phyloP scores from a whole-genome alignment of 1,140 invertebrate species.

The Spodoptera litura region DNA sequence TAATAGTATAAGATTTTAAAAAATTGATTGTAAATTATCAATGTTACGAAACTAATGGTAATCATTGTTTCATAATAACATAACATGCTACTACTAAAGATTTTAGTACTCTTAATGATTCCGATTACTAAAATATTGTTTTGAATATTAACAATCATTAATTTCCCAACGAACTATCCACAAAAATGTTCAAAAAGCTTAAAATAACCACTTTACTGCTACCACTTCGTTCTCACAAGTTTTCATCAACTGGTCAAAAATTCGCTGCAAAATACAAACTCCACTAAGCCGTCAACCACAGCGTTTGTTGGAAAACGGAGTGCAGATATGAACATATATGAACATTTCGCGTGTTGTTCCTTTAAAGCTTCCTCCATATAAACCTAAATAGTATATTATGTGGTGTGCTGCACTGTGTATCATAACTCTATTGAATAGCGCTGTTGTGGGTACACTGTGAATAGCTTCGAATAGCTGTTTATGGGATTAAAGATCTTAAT shows the following conservation, averaged over 20 bases:
- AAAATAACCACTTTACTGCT: neutral
- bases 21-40: too few species aligned
- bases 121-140: too few species aligned
- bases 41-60: too few species aligned
- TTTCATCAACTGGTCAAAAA: slow-evolving; percentile 3
- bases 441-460: slow-evolving; percentile 11
- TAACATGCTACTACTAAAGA: too few species aligned
- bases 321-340: slow-evolving; percentile 15
- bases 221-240: neutral
- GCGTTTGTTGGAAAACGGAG: neutral
- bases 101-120: too few species aligned
- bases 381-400: too few species aligned
- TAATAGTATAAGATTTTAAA: too few species aligned
- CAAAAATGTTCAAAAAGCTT: too few species aligned
- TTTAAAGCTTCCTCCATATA: slow-evolving; percentile 15
- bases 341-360: slow-evolving; percentile 11
- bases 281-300: neutral
- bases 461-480: neutral
- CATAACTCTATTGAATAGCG: slow-evolving; percentile 25
- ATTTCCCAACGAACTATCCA: too few species aligned
- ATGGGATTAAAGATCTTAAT: slow-evolving; percentile 5
- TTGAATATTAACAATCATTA: too few species aligned
- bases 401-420: slow-evolving; percentile 3
- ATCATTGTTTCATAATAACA: too few species aligned
- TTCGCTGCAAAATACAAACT: neutral